These are phyloP conservation scores for Microctenopoma stevenorrisi DNA, from an alignment of 2,797 vertebrate species.

Conservation along the genomic window DNA sequence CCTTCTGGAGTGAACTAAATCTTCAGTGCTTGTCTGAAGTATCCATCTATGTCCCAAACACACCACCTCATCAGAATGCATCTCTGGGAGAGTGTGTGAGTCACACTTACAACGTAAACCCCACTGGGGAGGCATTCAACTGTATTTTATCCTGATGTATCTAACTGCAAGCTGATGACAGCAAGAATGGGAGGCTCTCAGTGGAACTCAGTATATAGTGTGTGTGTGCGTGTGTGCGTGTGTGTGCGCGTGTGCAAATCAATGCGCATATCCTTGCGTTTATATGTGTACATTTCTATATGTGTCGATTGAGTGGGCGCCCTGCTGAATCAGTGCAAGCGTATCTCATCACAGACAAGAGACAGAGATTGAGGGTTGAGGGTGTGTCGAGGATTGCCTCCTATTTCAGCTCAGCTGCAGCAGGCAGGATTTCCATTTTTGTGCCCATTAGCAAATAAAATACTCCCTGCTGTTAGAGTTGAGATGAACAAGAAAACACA, in stretches of 20 bases:
- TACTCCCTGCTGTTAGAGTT: constrained; percentile 46
- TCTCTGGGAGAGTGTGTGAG: constrained; percentile 2
- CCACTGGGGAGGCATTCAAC: constrained; percentile 4
- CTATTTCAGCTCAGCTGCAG: constrained; percentile 58
- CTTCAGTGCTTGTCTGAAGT: neutral
- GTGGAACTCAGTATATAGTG: constrained; percentile 8
- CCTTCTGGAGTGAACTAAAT: neutral
- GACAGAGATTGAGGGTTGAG: constrained; percentile 48
- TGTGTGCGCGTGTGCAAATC: neutral
- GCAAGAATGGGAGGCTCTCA: neutral
- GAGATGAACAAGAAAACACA: constrained; percentile 45
- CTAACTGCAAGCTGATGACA: constrained; percentile 4
- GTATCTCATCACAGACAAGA: constrained; percentile 46
- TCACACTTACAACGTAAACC: constrained; percentile 7
- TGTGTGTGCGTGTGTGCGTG: neutral
- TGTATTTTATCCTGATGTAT: constrained; percentile 3
- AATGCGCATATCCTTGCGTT: neutral
- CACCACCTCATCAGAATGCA: constrained; percentile 10
- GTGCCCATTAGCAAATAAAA: constrained; percentile 65
- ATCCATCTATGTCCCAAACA: constrained; percentile 12
- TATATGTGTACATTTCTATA: neutral
- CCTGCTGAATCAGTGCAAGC: constrained; percentile 12
- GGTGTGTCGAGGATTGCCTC: constrained; percentile 47
- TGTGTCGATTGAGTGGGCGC: constrained; percentile 3
- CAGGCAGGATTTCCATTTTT: constrained; percentile 61